Evolutionary conservation across 1,140 invertebrate genomes (phyloP), one percentile per base, ranked within the genome.

Genomic region (Temnothorax curvispinosus): DNA sequence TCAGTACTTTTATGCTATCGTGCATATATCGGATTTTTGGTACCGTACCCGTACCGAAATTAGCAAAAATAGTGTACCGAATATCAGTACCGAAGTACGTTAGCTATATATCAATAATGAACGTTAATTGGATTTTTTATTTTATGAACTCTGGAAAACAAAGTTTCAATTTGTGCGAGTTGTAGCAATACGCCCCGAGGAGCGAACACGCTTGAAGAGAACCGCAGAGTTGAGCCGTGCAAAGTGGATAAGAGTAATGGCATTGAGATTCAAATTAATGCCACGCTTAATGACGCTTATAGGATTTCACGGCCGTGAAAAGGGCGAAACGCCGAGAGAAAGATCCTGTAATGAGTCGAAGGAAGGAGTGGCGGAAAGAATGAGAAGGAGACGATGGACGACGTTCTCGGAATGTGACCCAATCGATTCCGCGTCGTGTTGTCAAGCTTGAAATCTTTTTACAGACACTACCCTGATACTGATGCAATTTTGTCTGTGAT

Each of bases 181-280:
- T 35, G 50, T n/a, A 15, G 2, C 74, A 60, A 74, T 75, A 35
- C 41, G n/a, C 32, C 60, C 5, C 13, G 18, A n/a, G 44, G 38
- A 56, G 15, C 13, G 21, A 56, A 82, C 18, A 78, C 35, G 41
- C 32, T 69, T 47, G 21, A 67, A 44, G 52, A 69, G 35, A 86
- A 50, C 75, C 38, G 64, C 54, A 44, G 21, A 81, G 27, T 35
- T 38, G 67, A 74, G 47, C 50, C 35, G 76, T 13, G 85, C 47
- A 82, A 86, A 82, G 76, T 86, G 56, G 84, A 80, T 76, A 72
- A 88, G 65, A 88, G 84, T 80, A 86, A 85, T 76, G 52, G 47
- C 87, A 80, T 88, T 86, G 84, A 88, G 65, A 88, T 88, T 88
- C 56, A 86, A 88, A 88, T 88, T 88, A 88, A 80, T 88, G 75